These are phyloP conservation scores for Penaeus japonicus DNA, from an alignment of 1,140 invertebrate species.

Conservation along the genomic window DNA sequence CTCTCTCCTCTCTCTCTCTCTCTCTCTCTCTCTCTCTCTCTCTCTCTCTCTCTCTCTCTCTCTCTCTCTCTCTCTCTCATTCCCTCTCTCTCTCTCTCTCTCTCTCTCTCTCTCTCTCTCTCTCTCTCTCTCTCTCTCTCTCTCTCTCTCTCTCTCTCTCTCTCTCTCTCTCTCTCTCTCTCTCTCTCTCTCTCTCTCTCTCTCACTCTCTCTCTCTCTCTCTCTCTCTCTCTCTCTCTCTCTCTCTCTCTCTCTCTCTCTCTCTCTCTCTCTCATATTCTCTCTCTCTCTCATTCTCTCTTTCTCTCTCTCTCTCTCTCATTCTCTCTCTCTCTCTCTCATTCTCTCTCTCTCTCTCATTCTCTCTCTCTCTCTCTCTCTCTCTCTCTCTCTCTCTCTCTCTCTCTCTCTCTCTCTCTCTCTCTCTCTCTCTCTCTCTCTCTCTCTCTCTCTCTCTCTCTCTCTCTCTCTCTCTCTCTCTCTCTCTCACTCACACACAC, in stretches of 20 bases:
- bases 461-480: background rate
- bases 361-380: background rate
- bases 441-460: background rate
- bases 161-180: background rate
- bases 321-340: background rate
- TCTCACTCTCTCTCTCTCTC: background rate
- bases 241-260: background rate
- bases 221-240: background rate
- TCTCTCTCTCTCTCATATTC: background rate
- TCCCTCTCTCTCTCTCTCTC: background rate
- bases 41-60: too few relatives aligned
- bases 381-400: background rate
- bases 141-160: background rate
- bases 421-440: background rate
- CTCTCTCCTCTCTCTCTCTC: too few relatives aligned
- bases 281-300: too few relatives aligned
- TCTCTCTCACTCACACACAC: too few relatives aligned
- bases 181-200: background rate
- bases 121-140: background rate
- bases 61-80: too few relatives aligned
- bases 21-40: too few relatives aligned
- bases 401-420: background rate
- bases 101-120: background rate
- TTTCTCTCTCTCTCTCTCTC: background rate
- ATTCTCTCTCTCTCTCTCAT: background rate